Conservation (phyloP, 2,888 invertebrate genomes). For the Apotomis betuletana region DNA sequence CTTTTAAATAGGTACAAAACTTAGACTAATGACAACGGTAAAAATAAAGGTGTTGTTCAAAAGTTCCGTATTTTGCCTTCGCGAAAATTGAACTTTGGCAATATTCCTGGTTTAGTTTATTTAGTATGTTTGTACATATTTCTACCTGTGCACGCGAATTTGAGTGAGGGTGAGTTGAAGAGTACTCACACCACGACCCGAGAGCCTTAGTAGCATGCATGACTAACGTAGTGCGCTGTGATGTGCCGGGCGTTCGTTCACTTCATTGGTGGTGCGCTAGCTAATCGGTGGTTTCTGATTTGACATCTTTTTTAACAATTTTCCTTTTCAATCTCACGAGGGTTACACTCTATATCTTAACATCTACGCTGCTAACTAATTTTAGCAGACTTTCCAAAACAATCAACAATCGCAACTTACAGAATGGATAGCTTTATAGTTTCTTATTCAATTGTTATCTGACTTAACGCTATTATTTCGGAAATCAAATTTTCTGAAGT, state of each 20-base stretch:
- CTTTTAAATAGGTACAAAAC: too few species aligned
- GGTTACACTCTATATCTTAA: constrained; percentile 20
- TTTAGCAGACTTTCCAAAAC: neutral
- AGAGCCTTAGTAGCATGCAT: constrained; percentile 33
- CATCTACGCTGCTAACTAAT: constrained; percentile 8
- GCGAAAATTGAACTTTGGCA: too few species aligned
- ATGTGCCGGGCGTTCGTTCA: constrained; percentile 11
- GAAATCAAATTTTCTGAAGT: neutral
- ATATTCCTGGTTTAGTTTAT: too few species aligned
- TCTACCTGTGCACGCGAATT: neutral
- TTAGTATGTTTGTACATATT: neutral
- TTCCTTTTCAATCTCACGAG: neutral
- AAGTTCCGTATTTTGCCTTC: too few species aligned
- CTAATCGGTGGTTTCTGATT: constrained; percentile 29
- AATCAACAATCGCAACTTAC: neutral
- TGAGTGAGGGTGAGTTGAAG: neutral
- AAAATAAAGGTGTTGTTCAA: too few species aligned
- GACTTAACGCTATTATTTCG: neutral
- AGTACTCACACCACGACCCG: neutral
- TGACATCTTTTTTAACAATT: constrained; percentile 21
- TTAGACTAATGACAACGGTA: too few species aligned
- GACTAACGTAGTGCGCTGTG: constrained; percentile 33
- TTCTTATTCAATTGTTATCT: neutral
- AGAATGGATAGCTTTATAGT: neutral
- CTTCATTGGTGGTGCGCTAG: constrained; percentile 33